Evolutionary conservation across 2,888 invertebrate genomes (phyloP).

Genomic region (Cephus nigrinus): DNA sequence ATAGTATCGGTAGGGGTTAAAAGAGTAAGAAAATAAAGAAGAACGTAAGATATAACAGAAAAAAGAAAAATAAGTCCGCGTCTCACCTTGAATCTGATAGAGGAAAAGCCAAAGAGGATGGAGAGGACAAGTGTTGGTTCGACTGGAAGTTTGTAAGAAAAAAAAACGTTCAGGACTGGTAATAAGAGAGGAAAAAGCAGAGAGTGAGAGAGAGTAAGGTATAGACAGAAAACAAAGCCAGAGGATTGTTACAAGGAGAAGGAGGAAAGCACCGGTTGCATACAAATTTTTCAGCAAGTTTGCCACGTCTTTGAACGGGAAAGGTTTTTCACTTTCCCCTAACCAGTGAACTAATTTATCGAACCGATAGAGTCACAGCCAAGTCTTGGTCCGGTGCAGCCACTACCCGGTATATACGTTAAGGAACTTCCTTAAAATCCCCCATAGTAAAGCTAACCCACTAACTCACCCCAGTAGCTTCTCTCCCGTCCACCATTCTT

Average conservation of each 20-base stretch:
- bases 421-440: no score
- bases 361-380: no score
- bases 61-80: slow-evolving; percentile 17
- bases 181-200: slow-evolving; percentile 13
- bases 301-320: no score
- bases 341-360: no score
- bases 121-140: not conserved
- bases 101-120: no score
- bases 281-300: slow-evolving; percentile 45
- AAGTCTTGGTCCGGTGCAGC: no score
- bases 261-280: slow-evolving; percentile 45
- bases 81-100: not conserved
- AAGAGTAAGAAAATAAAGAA: not conserved
- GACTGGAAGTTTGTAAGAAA: not conserved
- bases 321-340: no score
- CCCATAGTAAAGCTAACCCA: no score
- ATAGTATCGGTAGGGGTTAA: no score
- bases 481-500: no score
- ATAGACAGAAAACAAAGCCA: slow-evolving; percentile 33
- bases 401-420: no score
- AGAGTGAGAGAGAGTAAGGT: slow-evolving; percentile 15
- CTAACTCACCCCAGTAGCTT: no score
- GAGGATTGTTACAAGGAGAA: slow-evolving; percentile 45
- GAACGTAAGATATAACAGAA: slow-evolving; percentile 22
- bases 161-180: not conserved